These are phyloP conservation scores for Cantharis flavilabris DNA, from an alignment of 2,888 invertebrate genomes.

Conservation along the genomic window DNA sequence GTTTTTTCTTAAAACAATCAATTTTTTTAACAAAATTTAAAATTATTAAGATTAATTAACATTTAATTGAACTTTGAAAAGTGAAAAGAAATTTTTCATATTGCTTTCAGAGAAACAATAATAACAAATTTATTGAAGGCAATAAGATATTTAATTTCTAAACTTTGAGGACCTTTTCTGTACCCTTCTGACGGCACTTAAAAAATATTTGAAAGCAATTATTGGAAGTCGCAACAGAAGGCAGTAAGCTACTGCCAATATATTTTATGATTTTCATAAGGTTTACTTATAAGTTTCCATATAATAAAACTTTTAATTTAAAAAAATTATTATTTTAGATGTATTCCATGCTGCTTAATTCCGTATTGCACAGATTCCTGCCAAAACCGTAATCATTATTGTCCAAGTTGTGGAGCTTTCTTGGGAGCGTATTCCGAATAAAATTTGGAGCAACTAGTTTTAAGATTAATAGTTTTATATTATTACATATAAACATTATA, in stretches of 20 bases:
- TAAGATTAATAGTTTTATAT: not conserved
- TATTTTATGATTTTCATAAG: not conserved
- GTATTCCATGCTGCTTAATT: conserved; percentile 55
- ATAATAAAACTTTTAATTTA: not conserved
- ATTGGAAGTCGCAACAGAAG: no score
- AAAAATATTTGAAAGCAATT: no score
- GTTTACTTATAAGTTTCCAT: not conserved
- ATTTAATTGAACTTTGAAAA: no score
- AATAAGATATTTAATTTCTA: not conserved
- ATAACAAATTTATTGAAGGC: not conserved
- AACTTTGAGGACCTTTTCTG: no score
- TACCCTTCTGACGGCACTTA: no score
- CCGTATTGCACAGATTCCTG: conserved; percentile 58
- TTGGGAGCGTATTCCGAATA: conserved; percentile 14
- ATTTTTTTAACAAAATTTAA: no score
- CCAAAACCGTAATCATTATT: conserved; percentile 55
- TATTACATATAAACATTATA: not conserved
- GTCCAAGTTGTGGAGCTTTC: conserved; percentile 40
- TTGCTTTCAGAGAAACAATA: no score
- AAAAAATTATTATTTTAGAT: conserved; percentile 45
- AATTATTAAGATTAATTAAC: no score
- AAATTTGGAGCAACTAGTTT: conserved; percentile 33
- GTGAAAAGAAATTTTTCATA: no score
- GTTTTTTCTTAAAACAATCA: no score
- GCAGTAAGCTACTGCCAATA: no score